Percentiles rank a stretch among this genome's conserved stretches.
Evolutionary conservation across 2,113 vertebrate species (phyloP).

Genomic region (Muscicapa adusta): DNA sequence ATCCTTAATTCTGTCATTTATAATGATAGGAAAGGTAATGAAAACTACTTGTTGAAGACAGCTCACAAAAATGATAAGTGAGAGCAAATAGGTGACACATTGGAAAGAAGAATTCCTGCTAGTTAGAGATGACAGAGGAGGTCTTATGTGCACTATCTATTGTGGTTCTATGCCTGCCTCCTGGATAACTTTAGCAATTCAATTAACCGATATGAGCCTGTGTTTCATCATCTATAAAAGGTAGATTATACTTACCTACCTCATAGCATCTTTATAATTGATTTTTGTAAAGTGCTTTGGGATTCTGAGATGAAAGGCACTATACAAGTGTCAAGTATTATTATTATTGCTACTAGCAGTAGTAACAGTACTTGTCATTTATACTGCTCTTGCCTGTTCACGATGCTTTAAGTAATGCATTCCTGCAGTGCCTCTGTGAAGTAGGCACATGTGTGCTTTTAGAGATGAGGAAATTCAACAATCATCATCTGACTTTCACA

Average conservation of each 20-base stretch:
- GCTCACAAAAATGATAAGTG: constrained; percentile 16
- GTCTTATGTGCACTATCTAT: neutral
- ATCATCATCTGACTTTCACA: neutral
- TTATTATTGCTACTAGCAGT: neutral
- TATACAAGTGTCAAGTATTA: neutral
- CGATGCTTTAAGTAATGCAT: neutral
- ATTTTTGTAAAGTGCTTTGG: constrained; percentile 6
- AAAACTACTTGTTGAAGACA: constrained; percentile 2
- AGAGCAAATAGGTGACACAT: constrained; percentile 12
- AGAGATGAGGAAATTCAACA: neutral
- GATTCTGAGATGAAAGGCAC: neutral
- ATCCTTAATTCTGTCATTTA: constrained; percentile 20
- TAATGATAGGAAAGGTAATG: neutral
- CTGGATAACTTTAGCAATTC: neutral
- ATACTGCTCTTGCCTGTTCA: neutral
- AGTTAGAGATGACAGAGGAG: constrained; percentile 4
- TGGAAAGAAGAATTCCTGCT: constrained; percentile 1
- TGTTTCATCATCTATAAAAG: constrained; percentile 19
- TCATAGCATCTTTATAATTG: constrained; percentile 5
- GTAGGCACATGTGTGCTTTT: neutral
- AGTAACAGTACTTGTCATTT: constrained; percentile 8
- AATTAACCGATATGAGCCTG: neutral
- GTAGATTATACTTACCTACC: neutral
- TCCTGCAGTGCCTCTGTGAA: neutral
- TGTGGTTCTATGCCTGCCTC: neutral